Base-by-base conservation (phyloP, 2,113 vertebrate genomes). In the Geococcyx californianus region DNA sequence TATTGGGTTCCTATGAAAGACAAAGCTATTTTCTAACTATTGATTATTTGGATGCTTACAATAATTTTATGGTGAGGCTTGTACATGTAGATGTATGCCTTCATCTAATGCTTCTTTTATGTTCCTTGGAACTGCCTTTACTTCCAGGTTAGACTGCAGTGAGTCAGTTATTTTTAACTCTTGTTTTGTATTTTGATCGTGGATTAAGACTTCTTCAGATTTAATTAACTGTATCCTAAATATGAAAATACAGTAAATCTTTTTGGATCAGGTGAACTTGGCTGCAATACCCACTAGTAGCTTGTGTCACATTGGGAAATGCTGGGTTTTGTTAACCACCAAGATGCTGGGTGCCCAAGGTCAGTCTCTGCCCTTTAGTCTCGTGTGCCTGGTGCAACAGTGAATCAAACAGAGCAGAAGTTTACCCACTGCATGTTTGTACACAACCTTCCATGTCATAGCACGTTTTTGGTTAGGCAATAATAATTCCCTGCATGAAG, bases 351-450 rank as follows among this genome's bases (percentile, higher is more conserved):
- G 13, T 75, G 40, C 16, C 14, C 25, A 64, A 7, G 2, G 5
- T 21, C 34, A 23, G 23, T 26, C 31, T 72, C 16, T 23, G 54
- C 21, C 3, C 14, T 67, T 52, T 13, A 11, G 11, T 0, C 23
- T n/a, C 47, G 33, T 51, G 33, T 55, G 34, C 20, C 38, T 45
- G 17, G 17, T 40, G 45, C 49, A 72, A 20, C 24, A 40, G 34
- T 5, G 54, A 42, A 24, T n/a, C 6, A 1, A 31, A 49, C n/a
- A 21, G 56, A 67, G 60, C 40, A 76, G 38, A 58, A 36, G 36
- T 45, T 95, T 51, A 11, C 45, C 44, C 36, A 0, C 1, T 34
- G 28, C 1, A 0, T 54, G 51, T 52, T 87, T 63, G 4, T 11
- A 17, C 23, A 24, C 47, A 52, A 44, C 34, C 33, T 81, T 44